Conservation (phyloP, 2,113 vertebrate species). For the Cavia porcellus region DNA sequence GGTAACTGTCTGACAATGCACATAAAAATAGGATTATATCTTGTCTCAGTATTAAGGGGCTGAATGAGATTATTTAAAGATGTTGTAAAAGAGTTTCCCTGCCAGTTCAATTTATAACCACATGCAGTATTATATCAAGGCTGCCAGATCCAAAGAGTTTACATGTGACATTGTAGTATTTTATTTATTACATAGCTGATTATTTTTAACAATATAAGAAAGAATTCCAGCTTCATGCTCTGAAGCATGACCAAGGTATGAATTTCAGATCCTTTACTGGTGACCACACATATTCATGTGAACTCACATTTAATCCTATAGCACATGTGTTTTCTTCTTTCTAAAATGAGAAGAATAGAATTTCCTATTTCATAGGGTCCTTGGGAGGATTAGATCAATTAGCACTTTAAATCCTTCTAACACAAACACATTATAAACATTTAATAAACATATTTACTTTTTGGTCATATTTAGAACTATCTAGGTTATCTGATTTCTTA, state of each 20-base stretch:
- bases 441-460: background rate
- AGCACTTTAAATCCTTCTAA: constrained; percentile 23
- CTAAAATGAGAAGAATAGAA: background rate
- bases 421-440: background rate
- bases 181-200: background rate
- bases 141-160: background rate
- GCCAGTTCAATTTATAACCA: background rate
- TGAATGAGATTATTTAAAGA: constrained; percentile 5
- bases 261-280: background rate
- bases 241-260: background rate
- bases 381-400: background rate
- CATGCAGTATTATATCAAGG: background rate
- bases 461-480: constrained; percentile 12
- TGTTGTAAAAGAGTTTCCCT: background rate
- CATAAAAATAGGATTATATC: constrained; percentile 38
- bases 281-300: background rate
- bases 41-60: background rate
- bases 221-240: background rate
- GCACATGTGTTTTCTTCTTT: background rate
- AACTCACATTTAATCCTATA: background rate
- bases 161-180: background rate
- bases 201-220: background rate
- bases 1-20: constrained; percentile 28
- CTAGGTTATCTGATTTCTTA: background rate
- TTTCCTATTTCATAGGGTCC: background rate